phyloP scores from a whole-genome alignment of 1,140 invertebrate genomes.

The Lepidurus couesii region DNA sequence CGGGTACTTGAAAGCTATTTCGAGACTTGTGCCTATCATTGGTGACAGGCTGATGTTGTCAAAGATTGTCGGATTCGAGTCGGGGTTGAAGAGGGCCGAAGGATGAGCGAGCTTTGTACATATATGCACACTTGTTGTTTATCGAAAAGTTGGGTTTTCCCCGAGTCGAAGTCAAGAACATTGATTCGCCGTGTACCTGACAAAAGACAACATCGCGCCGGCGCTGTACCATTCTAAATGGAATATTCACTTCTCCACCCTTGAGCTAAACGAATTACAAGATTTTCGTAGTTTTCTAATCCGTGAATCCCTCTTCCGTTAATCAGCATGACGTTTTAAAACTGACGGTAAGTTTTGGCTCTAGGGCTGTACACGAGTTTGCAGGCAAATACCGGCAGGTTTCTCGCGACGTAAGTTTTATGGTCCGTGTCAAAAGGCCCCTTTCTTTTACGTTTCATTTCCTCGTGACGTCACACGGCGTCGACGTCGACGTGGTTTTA shows the following conservation, averaged over 20 bases:
- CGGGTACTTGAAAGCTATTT: no score
- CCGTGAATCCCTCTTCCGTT: no score
- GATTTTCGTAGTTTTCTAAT: no score
- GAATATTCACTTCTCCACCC: no score
- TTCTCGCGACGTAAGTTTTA: no score
- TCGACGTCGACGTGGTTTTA: background rate
- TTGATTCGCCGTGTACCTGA: slow-evolving; percentile 1
- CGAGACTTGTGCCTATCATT: background rate
- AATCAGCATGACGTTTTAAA: no score
- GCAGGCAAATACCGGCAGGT: no score
- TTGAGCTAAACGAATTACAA: no score
- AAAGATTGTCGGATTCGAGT: background rate
- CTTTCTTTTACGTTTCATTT: background rate
- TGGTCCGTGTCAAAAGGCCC: no score
- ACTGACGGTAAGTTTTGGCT: no score
- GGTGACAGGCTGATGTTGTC: background rate
- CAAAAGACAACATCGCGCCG: background rate
- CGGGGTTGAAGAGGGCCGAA: background rate
- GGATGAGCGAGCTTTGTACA: background rate
- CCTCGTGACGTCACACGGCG: background rate
- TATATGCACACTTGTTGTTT: slow-evolving; percentile 17
- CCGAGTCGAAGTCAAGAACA: background rate
- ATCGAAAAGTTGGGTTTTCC: background rate
- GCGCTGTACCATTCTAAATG: background rate
- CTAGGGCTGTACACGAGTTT: no score